Evolutionary conservation across 2,797 vertebrate species (phyloP).

Genomic region (Chlorospingus flavigularis): DNA sequence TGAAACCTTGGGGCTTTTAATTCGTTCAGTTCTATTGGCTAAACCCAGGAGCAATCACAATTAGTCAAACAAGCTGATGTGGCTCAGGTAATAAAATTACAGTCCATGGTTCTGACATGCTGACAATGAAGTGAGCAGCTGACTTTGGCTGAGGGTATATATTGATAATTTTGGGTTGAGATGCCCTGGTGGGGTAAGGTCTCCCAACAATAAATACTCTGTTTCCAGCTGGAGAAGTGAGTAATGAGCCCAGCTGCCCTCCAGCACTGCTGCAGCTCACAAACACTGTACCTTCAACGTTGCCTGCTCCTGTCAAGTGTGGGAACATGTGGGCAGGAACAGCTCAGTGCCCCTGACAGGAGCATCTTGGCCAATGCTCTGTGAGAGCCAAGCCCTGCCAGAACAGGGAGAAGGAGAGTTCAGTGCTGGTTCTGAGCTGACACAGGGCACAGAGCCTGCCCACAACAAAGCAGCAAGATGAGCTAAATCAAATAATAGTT

Average conservation of each 20-base stretch:
- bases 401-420: background rate
- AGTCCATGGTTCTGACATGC: background rate
- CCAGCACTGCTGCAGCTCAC: background rate
- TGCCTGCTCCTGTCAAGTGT: background rate
- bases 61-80: conserved; percentile 1
- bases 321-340: background rate
- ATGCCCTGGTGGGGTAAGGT: background rate
- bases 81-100: background rate
- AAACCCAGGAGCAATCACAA: background rate
- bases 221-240: background rate
- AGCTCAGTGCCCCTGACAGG: background rate
- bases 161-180: background rate
- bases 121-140: background rate
- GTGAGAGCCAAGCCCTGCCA: background rate
- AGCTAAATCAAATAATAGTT: background rate
- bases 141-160: background rate
- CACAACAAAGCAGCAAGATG: background rate
- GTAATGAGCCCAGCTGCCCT: conserved; percentile 11
- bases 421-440: background rate
- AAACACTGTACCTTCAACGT: background rate
- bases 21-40: background rate
- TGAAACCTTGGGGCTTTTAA: background rate
- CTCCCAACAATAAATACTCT: background rate
- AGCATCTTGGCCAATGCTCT: background rate
- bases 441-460: background rate